Evolutionary conservation across 2,888 invertebrate species (phyloP).

Genomic region (Drosophila pseudotakahashii): DNA sequence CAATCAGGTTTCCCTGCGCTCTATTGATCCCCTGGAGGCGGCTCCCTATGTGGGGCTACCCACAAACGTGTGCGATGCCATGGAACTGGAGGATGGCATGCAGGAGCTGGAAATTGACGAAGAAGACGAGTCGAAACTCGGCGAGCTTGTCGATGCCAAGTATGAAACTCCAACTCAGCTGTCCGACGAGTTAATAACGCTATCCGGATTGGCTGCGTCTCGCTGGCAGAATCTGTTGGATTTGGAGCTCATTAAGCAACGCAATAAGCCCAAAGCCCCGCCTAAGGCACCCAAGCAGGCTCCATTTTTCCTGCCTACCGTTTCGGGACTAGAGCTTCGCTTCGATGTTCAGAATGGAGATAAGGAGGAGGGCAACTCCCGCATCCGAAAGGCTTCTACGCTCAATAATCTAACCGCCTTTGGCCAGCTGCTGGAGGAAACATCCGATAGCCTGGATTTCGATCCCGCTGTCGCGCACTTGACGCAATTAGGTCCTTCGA

Average conservation of each 20-base stretch:
- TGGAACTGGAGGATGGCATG: constrained; percentile 80
- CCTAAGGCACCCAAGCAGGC: constrained; percentile 93
- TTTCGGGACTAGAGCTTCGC: constrained; percentile 91
- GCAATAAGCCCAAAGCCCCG: constrained; percentile 95
- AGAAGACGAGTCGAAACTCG: constrained; percentile 62
- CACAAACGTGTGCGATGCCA: constrained; percentile 75
- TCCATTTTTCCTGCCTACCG: constrained; percentile 97
- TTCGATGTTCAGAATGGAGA: constrained; percentile 88
- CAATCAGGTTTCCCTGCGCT: constrained; percentile 91
- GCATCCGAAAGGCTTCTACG: constrained; percentile 86
- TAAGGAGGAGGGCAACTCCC: constrained; percentile 84
- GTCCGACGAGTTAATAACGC: constrained; percentile 90
- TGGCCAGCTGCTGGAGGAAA: constrained; percentile 87
- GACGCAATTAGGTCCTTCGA: constrained; percentile 89
- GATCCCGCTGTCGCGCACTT: constrained; percentile 86
- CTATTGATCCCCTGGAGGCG: constrained; percentile 86
- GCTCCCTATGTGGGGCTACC: constrained; percentile 86
- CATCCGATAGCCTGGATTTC: constrained; percentile 84
- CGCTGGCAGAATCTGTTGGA: constrained; percentile 96
- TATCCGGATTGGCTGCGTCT: constrained; percentile 93
- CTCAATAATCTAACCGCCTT: constrained; percentile 89
- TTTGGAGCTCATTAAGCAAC: constrained; percentile 92
- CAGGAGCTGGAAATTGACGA: constrained; percentile 79
- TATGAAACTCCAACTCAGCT: constrained; percentile 83
- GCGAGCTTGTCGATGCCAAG: constrained; percentile 82